phyloP scores from a whole-genome alignment of 2,888 invertebrate genomes.

The Orchesellides sinensis region DNA sequence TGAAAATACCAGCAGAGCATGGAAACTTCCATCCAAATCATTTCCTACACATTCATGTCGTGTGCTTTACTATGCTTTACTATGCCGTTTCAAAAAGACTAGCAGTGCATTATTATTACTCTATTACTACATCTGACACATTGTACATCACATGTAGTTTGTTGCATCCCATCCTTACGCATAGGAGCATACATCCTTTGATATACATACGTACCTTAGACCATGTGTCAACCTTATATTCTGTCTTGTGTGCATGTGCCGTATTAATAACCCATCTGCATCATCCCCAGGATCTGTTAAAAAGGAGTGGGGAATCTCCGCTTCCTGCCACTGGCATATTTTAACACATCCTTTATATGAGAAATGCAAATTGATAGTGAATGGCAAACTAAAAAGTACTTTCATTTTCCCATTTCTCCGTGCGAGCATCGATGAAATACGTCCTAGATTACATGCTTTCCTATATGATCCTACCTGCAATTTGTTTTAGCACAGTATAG shows the following conservation, averaged over 20 bases:
- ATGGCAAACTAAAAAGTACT: background rate
- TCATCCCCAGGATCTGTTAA: slow-evolving; percentile 31
- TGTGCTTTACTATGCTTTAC: background rate
- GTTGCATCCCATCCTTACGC: no score
- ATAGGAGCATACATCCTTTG: background rate
- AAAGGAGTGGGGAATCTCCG: slow-evolving; percentile 46
- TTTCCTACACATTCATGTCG: slow-evolving; percentile 32
- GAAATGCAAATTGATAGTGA: slow-evolving; percentile 50
- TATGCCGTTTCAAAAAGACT: slow-evolving; percentile 9
- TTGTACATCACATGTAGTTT: slow-evolving; percentile 1
- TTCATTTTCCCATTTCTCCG: background rate
- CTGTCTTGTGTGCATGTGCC: slow-evolving; percentile 5
- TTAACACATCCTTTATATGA: slow-evolving; percentile 39
- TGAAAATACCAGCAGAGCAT: slow-evolving; percentile 33
- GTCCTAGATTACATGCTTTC: background rate
- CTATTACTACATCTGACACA: slow-evolving; percentile 30
- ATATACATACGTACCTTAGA: background rate
- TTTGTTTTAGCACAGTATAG: background rate
- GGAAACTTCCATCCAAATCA: slow-evolving; percentile 47
- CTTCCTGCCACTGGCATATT: slow-evolving; percentile 49
- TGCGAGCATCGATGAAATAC: background rate
- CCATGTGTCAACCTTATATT: background rate
- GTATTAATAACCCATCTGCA: slow-evolving; percentile 28
- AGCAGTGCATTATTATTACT: slow-evolving; percentile 44
- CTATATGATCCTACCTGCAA: background rate